phyloP scores from a whole-genome alignment of 1,140 invertebrate genomes.

The Heliconius nattereri region DNA sequence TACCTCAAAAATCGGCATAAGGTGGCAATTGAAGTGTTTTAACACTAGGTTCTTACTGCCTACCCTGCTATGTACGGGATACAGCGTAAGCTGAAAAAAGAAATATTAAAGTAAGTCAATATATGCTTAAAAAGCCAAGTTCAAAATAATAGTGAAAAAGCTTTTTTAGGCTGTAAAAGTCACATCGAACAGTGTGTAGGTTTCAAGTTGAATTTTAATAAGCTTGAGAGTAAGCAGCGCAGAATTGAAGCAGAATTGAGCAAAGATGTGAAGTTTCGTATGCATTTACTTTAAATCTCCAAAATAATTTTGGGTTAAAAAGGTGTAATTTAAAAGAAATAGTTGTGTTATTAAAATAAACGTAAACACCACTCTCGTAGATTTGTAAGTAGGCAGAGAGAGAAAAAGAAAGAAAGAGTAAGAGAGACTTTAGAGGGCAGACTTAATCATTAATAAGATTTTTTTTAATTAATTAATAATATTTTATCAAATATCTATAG shows the following conservation, averaged over 20 bases:
- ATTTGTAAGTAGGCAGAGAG: neutral
- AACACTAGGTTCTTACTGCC: too few species aligned
- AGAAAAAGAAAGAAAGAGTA: neutral
- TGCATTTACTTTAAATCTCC: conserved; percentile 17
- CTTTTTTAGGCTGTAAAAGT: neutral
- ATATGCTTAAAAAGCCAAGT: too few species aligned
- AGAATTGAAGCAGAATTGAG: conserved; percentile 20
- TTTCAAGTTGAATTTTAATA: conserved; percentile 43
- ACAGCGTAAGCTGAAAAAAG: too few species aligned
- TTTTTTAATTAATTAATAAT: too few species aligned
- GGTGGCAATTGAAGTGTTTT: too few species aligned
- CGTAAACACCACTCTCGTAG: neutral
- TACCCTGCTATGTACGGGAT: too few species aligned
- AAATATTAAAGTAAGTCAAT: too few species aligned
- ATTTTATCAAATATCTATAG: too few species aligned
- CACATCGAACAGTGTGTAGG: conserved; percentile 27
- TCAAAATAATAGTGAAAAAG: too few species aligned
- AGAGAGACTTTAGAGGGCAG: too few species aligned
- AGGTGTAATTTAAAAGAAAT: conserved; percentile 12
- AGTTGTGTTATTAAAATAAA: neutral
- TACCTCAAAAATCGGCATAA: too few species aligned
- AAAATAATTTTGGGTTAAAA: conserved; percentile 23
- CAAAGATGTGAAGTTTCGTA: conserved; percentile 23
- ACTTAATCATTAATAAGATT: too few species aligned
- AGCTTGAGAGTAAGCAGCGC: conserved; percentile 28